Percentiles rank a stretch among this genome's conserved stretches.
phyloP scores from a whole-genome alignment of 2,797 vertebrate species.

The Sus cebifrons region DNA sequence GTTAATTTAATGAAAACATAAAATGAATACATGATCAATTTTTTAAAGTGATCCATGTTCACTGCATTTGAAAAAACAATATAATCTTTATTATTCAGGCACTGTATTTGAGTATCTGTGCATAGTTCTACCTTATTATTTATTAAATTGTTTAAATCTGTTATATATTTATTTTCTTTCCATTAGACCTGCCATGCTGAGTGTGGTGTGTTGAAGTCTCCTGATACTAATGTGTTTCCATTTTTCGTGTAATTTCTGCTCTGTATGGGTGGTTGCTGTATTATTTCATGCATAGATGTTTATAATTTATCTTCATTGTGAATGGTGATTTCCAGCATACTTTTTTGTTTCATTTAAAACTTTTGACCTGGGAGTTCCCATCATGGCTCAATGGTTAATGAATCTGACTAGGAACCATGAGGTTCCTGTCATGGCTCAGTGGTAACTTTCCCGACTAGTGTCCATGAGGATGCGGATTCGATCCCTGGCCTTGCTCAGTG shows the following conservation, averaged over 20 bases:
- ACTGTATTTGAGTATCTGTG: not conserved
- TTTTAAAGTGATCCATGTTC: slow-evolving; percentile 14
- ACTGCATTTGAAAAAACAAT: not conserved
- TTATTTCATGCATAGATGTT: not conserved
- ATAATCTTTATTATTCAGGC: not conserved
- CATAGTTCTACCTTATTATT: not conserved
- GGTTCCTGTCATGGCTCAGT: too few species aligned
- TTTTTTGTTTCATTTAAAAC: slow-evolving; percentile 2
- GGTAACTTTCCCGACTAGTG: too few species aligned
- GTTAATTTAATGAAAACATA: not conserved
- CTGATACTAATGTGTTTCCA: not conserved
- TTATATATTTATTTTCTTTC: not conserved
- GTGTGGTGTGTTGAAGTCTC: not conserved
- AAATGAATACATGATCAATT: not conserved
- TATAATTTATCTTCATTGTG: not conserved
- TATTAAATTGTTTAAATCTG: not conserved
- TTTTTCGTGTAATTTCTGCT: not conserved
- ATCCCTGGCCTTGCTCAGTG: too few species aligned
- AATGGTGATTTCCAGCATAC: not conserved
- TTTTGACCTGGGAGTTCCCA: not conserved
- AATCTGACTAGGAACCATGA: too few species aligned
- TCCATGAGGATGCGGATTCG: too few species aligned
- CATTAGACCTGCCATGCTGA: not conserved
- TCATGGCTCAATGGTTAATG: too few species aligned
- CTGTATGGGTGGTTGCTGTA: not conserved